Percentiles rank a stretch among this genome's conserved stretches.
Conservation (phyloP, 2,797 vertebrate genomes). For the Peromyscus attwateri region DNA sequence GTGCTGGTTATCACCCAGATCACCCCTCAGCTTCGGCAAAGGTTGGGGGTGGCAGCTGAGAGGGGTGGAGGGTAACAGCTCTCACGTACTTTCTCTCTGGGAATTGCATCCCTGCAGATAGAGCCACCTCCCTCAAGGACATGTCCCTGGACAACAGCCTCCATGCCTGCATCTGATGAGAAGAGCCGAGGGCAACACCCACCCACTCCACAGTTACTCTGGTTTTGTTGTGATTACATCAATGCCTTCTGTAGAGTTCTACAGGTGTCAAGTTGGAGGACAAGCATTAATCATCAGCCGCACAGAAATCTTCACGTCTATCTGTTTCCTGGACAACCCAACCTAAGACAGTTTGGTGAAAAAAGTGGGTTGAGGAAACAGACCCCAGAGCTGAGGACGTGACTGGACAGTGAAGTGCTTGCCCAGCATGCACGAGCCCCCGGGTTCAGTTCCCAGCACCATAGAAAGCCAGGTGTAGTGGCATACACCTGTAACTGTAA, state of each 20-base stretch:
- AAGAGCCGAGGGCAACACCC: background rate
- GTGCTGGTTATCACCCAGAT: background rate
- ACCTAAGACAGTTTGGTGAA: background rate
- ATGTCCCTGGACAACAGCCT: background rate
- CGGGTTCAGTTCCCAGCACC: background rate
- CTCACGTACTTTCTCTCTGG: background rate
- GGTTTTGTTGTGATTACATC: background rate
- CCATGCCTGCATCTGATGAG: background rate
- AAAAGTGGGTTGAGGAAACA: background rate
- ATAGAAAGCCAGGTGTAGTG: background rate
- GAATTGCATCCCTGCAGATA: background rate
- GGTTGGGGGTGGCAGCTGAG: background rate
- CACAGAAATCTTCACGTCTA: background rate
- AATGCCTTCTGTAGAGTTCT: background rate
- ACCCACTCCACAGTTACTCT: background rate
- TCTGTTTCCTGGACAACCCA: conserved; percentile 3
- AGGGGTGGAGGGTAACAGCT: background rate
- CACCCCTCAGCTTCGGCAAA: background rate
- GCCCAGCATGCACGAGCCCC: background rate
- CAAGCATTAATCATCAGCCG: background rate
- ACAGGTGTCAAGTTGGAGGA: background rate
- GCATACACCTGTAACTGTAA: background rate
- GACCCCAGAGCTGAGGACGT: background rate
- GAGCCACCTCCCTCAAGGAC: background rate
- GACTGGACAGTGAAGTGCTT: background rate